Evolutionary conservation across 2,888 invertebrate species (phyloP), one percentile per base, ranked within the genome.

Genomic region (Rhagonycha fulva): DNA sequence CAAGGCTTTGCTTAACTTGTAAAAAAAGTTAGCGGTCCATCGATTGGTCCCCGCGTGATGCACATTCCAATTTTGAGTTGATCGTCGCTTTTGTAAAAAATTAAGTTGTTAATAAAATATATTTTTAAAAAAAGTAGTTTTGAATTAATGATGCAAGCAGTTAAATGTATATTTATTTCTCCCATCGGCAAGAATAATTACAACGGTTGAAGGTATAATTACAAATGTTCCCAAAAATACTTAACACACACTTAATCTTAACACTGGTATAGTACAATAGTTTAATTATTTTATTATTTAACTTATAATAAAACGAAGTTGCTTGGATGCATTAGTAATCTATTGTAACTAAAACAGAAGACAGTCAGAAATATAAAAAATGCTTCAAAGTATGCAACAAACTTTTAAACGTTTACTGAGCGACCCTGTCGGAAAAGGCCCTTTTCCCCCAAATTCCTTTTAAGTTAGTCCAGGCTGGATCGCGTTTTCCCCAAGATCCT

Each of bases 401-500:
- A 79, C 79, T 77, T 81, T 79, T 74, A 75, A 61, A 75, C 71
- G 71, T 81, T 83, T 82, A 84, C 78, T 82, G 81, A 74, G 81
- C 78, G 74, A 81, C 77, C 74, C 81, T 80, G 74, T 82, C 82
- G 23, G 81, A 80, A 76, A 82, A 88, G 85, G 87, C 87, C 77
- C 94, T 90, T 87, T 94, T 94, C 83, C 94, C 94, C 94, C 94
- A 94, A 87, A 94, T 91, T 77, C 94, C 94, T 87, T 93, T 93
- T 82, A 94, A 89, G 86, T 94, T 94, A 85, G 93, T 93, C 94
- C 94, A 94, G 86, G 93, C 93, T 11, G 94, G 93, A 84, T 94
- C 93, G 10, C 94, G 90, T 88, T 94, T 94, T 84, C 93, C 94
- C 93, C 93, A 94, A 85, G 92, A 90, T 84, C 93, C 93, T 93